Evolutionary conservation across 1,140 invertebrate species (phyloP).

Genomic region (Apis cerana): DNA sequence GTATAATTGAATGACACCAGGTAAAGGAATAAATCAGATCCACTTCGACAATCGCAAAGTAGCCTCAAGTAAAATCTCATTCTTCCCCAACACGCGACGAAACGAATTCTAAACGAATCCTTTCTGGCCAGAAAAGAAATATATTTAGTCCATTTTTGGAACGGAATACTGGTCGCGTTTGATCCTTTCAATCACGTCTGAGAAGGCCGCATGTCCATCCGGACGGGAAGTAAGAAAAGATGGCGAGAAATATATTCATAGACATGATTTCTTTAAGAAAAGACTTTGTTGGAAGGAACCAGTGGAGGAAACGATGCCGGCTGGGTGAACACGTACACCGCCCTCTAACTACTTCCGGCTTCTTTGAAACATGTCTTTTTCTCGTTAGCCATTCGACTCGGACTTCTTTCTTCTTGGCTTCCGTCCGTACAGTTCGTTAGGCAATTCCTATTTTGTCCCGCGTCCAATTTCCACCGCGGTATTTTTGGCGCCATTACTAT

Average conservation of each 20-base stretch:
- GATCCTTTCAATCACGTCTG: not conserved
- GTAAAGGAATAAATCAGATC: no score
- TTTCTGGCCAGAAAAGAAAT: no score
- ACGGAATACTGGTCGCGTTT: not conserved
- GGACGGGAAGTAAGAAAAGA: no score
- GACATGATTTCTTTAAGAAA: conserved; percentile 27
- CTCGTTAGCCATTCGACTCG: conserved; percentile 56
- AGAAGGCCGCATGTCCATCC: no score
- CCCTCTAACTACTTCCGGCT: conserved; percentile 61
- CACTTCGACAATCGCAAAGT: no score
- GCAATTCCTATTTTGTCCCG: conserved; percentile 72
- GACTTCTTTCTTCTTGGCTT: conserved; percentile 62
- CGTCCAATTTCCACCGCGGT: conserved; percentile 40
- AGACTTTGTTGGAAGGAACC: not conserved
- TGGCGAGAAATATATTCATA: conserved; percentile 34
- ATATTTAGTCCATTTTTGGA: no score
- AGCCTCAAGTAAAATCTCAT: no score
- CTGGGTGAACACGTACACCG: conserved; percentile 21
- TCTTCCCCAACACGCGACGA: no score
- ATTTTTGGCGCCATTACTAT: conserved; percentile 46
- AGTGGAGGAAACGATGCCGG: conserved; percentile 10
- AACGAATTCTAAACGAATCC: no score
- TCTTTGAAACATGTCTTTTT: conserved; percentile 57
- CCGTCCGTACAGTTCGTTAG: conserved; percentile 75
- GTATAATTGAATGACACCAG: no score